phyloP scores from a whole-genome alignment of 2,797 vertebrate species.

The Protonibea diacanthus region DNA sequence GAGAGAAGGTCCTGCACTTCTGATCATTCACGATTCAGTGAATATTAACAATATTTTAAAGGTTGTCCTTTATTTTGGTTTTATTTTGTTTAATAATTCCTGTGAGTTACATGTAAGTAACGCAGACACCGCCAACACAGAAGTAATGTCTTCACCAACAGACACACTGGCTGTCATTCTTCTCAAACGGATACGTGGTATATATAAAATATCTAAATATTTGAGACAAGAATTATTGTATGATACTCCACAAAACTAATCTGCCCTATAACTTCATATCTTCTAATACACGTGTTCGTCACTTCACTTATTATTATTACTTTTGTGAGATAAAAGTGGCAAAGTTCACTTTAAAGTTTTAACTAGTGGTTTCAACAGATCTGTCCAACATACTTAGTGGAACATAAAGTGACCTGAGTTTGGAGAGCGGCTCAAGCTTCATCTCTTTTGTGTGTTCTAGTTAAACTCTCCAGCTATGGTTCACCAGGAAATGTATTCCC shows the following conservation, averaged over 20 bases:
- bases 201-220: no score
- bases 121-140: neutral
- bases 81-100: neutral
- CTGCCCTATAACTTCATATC: no score
- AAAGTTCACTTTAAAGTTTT: no score
- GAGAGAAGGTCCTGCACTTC: neutral
- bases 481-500: constrained; percentile 11
- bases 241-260: neutral
- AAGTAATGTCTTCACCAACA: neutral
- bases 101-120: neutral
- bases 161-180: neutral
- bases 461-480: constrained; percentile 13
- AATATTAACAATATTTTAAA: neutral
- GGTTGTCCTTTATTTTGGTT: neutral
- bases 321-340: no score
- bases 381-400: neutral
- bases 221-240: neutral
- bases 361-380: neutral
- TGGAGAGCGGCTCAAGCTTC: neutral
- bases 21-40: neutral
- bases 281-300: no score
- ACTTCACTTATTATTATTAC: no score
- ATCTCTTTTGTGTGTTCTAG: constrained; percentile 13
- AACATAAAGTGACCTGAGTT: neutral
- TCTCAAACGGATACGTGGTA: no score